Base-by-base conservation (phyloP, 2,888 invertebrate species). In the Metallyticus violacea region DNA sequence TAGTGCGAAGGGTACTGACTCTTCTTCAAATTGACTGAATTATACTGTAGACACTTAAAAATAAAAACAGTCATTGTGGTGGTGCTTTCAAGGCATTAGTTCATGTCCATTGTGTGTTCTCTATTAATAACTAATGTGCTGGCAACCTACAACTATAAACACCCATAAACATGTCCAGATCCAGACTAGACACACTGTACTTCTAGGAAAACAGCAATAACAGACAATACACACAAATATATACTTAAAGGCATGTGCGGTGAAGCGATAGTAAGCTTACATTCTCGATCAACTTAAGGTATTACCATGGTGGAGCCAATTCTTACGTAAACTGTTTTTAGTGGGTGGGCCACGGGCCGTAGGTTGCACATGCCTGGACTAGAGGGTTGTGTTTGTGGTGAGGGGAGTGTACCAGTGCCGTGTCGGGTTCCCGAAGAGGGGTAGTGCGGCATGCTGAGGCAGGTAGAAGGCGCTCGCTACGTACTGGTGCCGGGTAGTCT, bases 401-500 rank as follows among this genome's bases (percentile, higher is more conserved):
- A 25, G 29, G 77, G n/a, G 28, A 26, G 82, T 40, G 26, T 40
- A 62, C 62, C 27, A 26, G 29, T 29, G 81, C 40, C 77, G 83
- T 83, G 83, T 77, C 28, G 77, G 83, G 30, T 1, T n/a, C n/a
- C n/a, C n/a, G n/a, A 6, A n/a, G 81, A 29, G 30, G 30, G 28
- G 81, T 28, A 29, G 76, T 76, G 62, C 82, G 26, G 82, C 82
- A 82, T 82, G 82, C 82, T 62, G 62, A 26, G 83, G 83, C 77
- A 40, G 25, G 25, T n/a, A 80, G 5, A 28, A 80, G 28, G 29
- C 28, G 28, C 7, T 15, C 80, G 29, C 83, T 88, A 89, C 92
- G 91, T 91, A 95, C 95, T 91, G 94, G 92, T 79, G 92, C 93
- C 2, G 94, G 94, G 89, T 94, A 94, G 89, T 95, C 95, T 88